Evolutionary conservation across 2,888 invertebrate genomes (phyloP), one percentile per base, ranked within the genome.

Genomic region (Cosmia trapezina): DNA sequence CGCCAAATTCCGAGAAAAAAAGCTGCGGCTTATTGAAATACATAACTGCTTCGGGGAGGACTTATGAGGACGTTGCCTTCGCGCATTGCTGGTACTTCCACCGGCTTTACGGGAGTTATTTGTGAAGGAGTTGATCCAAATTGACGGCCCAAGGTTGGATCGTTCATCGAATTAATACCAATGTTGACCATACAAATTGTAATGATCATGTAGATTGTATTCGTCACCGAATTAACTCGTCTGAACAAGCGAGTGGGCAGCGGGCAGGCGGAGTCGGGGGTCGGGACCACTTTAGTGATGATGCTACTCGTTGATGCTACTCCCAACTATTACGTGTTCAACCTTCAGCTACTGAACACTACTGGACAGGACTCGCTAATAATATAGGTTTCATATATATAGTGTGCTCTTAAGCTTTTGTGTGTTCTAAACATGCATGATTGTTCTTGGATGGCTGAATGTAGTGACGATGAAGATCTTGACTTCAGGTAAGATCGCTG

Each of bases 261-360:
- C 76, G 73, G 85, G 80, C 68, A 71, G 71, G 69, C 67, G 53
- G 51, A 4, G 74, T 41, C 75, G 72, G 70, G 37, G 14, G 61
- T 64, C 83, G 74, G 84, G 81, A 78, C 85, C 83, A 86, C 87
- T 89, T 91, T 79, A 84, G 86, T 80, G 88, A 86, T 86, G 90
- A 90, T 86, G 85, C 72, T 67, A 59, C 73, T n/a, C n/a, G n/a
- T n/a, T n/a, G n/a, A n/a, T n/a, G n/a, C n/a, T 63, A 49, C 60
- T 68, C 33, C 47, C 66, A 47, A 33, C 74, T 84, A 83, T 85
- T 86, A 88, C 86, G 85, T 85, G 85, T 65, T 68, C 87, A 87
- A 80, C 89, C 88, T 90, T 90, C 89, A 82, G 77, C 69, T 70
- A 68, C 69, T 80, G 78, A 71, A 62, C 76, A 76, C 74, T 60